Percentiles rank a stretch among this genome's conserved stretches.
phyloP scores from a whole-genome alignment of 1,140 invertebrate species.

The Halictus rubicundus region DNA sequence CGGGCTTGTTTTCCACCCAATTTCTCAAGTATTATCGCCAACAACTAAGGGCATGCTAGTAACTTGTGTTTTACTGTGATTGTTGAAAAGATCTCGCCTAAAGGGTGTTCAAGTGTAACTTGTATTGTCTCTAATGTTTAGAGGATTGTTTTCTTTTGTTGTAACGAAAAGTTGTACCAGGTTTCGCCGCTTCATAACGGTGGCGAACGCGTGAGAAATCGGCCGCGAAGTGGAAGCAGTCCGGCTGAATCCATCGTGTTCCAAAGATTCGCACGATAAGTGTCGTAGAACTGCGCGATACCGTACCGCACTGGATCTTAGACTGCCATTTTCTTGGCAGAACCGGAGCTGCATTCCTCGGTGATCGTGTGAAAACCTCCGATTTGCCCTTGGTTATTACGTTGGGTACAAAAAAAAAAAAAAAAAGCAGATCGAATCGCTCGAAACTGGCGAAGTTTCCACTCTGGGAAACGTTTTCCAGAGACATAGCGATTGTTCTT shows the following conservation, averaged over 20 bases:
- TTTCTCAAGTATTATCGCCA: too few relatives aligned
- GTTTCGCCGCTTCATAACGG: conserved; percentile 18
- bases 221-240: background rate
- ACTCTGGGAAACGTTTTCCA: too few relatives aligned
- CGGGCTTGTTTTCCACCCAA: too few relatives aligned
- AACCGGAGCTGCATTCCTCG: conserved; percentile 19
- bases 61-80: too few relatives aligned
- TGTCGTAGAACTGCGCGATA: conserved; percentile 36
- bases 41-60: too few relatives aligned
- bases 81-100: too few relatives aligned
- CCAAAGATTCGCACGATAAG: conserved; percentile 48
- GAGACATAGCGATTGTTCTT: too few relatives aligned
- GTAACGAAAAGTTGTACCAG: background rate
- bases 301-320: conserved; percentile 28
- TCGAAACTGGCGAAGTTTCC: background rate
- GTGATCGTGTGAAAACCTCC: conserved; percentile 38
- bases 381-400: conserved; percentile 5
- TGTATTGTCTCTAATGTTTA: too few relatives aligned
- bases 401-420: background rate
- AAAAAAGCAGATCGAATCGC: conserved; percentile 11
- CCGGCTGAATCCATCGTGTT: conserved; percentile 32
- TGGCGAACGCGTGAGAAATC: conserved; percentile 38
- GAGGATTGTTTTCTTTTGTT: too few relatives aligned
- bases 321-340: conserved; percentile 27
- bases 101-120: too few relatives aligned